phyloP scores from a whole-genome alignment of 2,113 vertebrate species.

The Aix galericulata region DNA sequence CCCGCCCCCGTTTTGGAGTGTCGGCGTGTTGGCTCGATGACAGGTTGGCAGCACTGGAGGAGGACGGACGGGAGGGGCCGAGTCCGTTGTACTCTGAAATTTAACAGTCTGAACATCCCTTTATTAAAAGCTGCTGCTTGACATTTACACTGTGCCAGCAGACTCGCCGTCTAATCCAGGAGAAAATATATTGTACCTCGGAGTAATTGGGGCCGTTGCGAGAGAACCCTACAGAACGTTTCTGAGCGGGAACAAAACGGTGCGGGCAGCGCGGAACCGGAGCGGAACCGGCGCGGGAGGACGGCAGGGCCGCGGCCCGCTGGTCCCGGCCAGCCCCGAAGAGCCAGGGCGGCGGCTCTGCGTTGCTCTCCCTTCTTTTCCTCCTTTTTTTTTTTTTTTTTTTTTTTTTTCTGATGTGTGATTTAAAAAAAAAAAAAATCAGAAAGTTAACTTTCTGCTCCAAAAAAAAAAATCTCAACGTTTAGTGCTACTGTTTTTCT shows the following conservation, averaged over 20 bases:
- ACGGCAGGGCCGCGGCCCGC: not conserved
- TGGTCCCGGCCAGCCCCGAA: not conserved
- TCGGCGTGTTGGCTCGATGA: not conserved
- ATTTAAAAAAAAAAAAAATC: too few relatives aligned
- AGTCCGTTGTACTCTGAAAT: conserved; percentile 61
- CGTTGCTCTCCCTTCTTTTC: too few relatives aligned
- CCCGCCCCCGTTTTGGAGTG: conserved; percentile 51
- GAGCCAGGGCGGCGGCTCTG: too few relatives aligned
- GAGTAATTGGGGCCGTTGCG: conserved; percentile 33
- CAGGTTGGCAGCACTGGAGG: not conserved
- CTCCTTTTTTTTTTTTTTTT: too few relatives aligned
- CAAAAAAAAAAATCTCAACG: conserved; percentile 20
- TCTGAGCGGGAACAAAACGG: conserved; percentile 50
- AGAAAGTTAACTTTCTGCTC: conserved; percentile 73
- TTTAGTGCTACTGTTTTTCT: conserved; percentile 64
- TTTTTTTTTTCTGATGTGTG: too few relatives aligned
- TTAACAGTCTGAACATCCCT: conserved; percentile 75
- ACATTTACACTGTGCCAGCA: conserved; percentile 79
- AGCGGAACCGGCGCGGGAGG: not conserved
- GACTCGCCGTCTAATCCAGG: conserved; percentile 72
- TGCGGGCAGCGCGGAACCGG: not conserved
- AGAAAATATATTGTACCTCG: conserved; percentile 59
- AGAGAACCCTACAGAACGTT: conserved; percentile 42
- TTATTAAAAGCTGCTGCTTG: conserved; percentile 80
- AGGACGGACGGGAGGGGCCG: not conserved